phyloP scores from a whole-genome alignment of 2,888 invertebrate genomes.

The Mesorhabditis sp. region DNA sequence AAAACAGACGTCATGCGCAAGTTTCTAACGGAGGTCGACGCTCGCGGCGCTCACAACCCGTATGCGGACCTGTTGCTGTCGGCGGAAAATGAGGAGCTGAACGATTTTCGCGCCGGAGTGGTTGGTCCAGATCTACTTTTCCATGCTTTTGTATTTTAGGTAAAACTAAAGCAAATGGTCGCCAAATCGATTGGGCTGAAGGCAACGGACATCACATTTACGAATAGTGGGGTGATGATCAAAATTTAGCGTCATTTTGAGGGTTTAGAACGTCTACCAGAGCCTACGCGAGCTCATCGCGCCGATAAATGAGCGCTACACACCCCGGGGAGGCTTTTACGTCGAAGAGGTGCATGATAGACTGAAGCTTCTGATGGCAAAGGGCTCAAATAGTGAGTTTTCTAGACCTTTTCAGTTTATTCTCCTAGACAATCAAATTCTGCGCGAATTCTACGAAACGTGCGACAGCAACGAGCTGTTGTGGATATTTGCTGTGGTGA shows the following conservation, averaged over 20 bases:
- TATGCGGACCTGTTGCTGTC: not conserved
- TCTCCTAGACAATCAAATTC: not conserved
- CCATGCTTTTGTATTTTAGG: not conserved
- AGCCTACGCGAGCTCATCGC: constrained; percentile 3
- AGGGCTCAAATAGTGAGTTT: not conserved
- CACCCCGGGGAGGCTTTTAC: not conserved
- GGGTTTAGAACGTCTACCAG: not conserved
- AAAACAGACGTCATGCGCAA: too few species aligned
- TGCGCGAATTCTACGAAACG: not conserved
- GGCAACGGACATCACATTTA: not conserved
- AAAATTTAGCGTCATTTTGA: not conserved
- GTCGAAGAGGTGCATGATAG: not conserved
- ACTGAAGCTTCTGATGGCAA: not conserved
- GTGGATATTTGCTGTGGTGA: not conserved
- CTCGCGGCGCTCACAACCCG: too few species aligned
- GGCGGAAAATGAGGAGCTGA: constrained; percentile 4
- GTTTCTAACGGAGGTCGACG: too few species aligned
- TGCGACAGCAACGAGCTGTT: not conserved
- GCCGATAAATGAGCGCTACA: not conserved
- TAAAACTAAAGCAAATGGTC: not conserved
- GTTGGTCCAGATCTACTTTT: not conserved
- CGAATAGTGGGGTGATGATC: not conserved
- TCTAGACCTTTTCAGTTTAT: not conserved
- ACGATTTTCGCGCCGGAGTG: not conserved
- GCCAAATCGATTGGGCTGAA: not conserved